A percentile compares a stretch with the other conserved stretches of the same genome.
These are phyloP conservation scores for Suricata suricatta DNA, from an alignment of 2,113 vertebrate species.

Conservation along the genomic window DNA sequence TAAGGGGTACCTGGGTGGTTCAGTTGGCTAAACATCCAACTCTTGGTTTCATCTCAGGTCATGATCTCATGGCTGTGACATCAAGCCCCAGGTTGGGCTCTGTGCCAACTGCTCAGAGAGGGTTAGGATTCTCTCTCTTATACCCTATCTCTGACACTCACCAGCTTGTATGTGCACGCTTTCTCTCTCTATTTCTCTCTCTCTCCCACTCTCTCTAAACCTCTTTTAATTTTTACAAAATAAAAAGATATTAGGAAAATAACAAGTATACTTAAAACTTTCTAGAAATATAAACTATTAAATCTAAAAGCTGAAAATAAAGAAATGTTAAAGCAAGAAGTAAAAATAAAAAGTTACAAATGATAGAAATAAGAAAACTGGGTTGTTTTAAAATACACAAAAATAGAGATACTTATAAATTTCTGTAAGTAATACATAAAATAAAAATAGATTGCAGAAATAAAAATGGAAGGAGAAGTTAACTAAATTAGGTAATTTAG, in stretches of 20 bases:
- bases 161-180: no score
- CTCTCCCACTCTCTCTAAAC: no score
- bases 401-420: background rate
- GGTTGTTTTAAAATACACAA: background rate
- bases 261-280: background rate
- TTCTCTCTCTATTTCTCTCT: no score
- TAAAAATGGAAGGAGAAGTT: background rate
- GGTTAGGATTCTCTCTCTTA: no score
- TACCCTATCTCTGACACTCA: no score
- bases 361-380: background rate
- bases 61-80: no score
- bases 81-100: no score
- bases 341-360: background rate
- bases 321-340: background rate
- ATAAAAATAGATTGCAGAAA: background rate
- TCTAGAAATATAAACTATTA: background rate
- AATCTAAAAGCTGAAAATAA: background rate
- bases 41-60: no score
- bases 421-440: background rate
- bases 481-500: background rate
- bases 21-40: no score
- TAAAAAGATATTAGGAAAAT: background rate
- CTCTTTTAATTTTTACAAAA: no score
- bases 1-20: no score
- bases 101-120: no score